Conservation (phyloP, 92 coral and sea anemone species). For the Plumapathes pennacea region DNA sequence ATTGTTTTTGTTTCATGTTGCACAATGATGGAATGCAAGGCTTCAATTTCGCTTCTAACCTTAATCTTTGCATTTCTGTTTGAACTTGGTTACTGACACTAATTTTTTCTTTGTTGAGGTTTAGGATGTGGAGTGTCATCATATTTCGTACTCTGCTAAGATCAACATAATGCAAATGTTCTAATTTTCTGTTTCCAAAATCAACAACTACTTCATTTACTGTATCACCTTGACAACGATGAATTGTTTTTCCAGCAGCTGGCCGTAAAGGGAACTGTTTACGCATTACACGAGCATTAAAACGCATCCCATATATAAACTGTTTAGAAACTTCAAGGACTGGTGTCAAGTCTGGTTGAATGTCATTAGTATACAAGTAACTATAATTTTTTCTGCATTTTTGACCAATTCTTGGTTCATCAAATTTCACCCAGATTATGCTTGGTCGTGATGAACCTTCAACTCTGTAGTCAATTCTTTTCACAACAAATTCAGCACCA, state of each 20-base stretch:
- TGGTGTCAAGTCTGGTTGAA: slow-evolving; percentile 44
- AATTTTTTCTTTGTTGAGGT: slow-evolving; percentile 21
- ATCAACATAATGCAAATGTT: slow-evolving; percentile 37
- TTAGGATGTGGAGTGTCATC: slow-evolving; percentile 8
- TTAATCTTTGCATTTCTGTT: slow-evolving; percentile 20
- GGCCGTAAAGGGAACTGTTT: slow-evolving; percentile 60
- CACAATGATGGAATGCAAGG: not conserved
- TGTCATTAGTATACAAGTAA: slow-evolving; percentile 36
- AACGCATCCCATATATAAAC: slow-evolving; percentile 36
- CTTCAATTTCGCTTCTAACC: slow-evolving; percentile 2
- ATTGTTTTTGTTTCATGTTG: slow-evolving; percentile 9
- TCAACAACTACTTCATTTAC: slow-evolving; percentile 51
- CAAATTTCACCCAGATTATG: slow-evolving; percentile 69
- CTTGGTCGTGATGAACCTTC: slow-evolving; percentile 52
- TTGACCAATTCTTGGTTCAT: slow-evolving; percentile 26
- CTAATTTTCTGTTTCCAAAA: slow-evolving; percentile 31
- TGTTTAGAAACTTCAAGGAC: slow-evolving; percentile 45
- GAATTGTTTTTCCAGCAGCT: slow-evolving; percentile 52
- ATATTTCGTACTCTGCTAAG: slow-evolving; percentile 26
- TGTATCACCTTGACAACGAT: slow-evolving; percentile 56
- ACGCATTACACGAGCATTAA: slow-evolving; percentile 34
- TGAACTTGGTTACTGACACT: slow-evolving; percentile 14
- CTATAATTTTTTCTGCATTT: slow-evolving; percentile 40
- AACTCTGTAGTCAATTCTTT: slow-evolving; percentile 67
- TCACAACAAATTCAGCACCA: slow-evolving; percentile 65